Conservation (phyloP, 2,797 vertebrate species). For the Neosilurus hyrtlii region DNA sequence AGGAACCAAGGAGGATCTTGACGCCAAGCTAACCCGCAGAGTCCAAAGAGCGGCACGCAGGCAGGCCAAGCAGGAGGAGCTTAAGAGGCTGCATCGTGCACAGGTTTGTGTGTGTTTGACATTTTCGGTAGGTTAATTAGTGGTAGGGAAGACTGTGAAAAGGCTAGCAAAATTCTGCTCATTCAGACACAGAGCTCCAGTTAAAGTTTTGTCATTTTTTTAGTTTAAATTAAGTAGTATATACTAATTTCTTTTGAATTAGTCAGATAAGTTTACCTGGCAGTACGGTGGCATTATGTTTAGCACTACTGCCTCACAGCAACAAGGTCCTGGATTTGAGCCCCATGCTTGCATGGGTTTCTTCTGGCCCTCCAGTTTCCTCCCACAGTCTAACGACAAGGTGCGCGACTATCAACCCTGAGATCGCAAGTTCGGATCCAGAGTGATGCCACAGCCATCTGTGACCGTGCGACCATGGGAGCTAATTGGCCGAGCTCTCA, state of each 20-base stretch:
- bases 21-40: conserved; percentile 79
- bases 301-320: neutral
- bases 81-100: conserved; percentile 90
- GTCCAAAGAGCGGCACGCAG: conserved; percentile 86
- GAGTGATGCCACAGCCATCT: no score
- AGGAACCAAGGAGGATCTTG: conserved; percentile 80
- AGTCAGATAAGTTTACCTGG: neutral
- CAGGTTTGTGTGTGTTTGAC: conserved; percentile 73
- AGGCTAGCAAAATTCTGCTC: neutral
- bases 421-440: no score
- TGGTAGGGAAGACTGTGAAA: neutral
- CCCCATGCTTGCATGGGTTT: no score
- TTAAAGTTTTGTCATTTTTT: neutral
- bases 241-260: neutral
- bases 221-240: neutral
- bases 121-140: neutral
- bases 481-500: no score
- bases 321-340: no score
- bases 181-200: neutral
- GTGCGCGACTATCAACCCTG: no score
- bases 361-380: no score
- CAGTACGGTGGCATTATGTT: neutral
- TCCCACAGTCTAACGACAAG: no score
- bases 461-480: no score
- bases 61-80: conserved; percentile 89